A percentile compares a stretch with the other conserved stretches of the same genome.
These are phyloP conservation scores for Drosophila repletoides DNA, from an alignment of 1,140 invertebrate genomes.

Conservation along the genomic window DNA sequence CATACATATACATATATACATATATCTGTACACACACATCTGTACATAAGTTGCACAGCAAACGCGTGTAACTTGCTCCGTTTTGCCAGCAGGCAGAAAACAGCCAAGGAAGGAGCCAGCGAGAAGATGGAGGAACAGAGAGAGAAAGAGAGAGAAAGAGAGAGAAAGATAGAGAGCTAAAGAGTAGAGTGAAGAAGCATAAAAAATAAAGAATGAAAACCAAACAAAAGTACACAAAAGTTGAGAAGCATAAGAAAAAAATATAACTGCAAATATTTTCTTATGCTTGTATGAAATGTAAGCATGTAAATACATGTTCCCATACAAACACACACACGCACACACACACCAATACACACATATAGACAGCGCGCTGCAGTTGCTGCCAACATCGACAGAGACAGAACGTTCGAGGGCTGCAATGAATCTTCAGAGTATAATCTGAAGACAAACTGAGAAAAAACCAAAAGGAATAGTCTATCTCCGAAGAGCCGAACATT, in stretches of 20 bases:
- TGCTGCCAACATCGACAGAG: conserved; percentile 21
- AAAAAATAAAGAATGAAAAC: conserved; percentile 50
- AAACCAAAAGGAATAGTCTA: too few species aligned
- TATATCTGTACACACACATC: conserved; percentile 53
- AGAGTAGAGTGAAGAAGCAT: not conserved
- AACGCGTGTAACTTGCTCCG: too few species aligned
- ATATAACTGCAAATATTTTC: conserved; percentile 74
- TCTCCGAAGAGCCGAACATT: too few species aligned
- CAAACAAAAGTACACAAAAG: conserved; percentile 74
- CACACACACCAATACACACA: conserved; percentile 26
- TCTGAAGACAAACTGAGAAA: too few species aligned
- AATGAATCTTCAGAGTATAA: not conserved
- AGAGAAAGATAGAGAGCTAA: not conserved
- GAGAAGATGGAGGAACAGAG: not conserved
- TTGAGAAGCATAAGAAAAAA: conserved; percentile 33
- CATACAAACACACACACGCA: conserved; percentile 19
- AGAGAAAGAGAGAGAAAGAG: not conserved
- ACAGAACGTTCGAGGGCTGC: not conserved
- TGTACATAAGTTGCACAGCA: conserved; percentile 19
- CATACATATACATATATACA: conserved; percentile 18
- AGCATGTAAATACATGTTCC: conserved; percentile 62
- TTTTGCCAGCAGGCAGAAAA: conserved; percentile 1
- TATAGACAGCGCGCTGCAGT: conserved; percentile 47
- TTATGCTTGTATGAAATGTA: conserved; percentile 71
- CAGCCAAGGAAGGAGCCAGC: not conserved